These are phyloP conservation scores for Rousettus madagascariensis DNA, from an alignment of 2,797 vertebrate genomes.

Conservation along the genomic window DNA sequence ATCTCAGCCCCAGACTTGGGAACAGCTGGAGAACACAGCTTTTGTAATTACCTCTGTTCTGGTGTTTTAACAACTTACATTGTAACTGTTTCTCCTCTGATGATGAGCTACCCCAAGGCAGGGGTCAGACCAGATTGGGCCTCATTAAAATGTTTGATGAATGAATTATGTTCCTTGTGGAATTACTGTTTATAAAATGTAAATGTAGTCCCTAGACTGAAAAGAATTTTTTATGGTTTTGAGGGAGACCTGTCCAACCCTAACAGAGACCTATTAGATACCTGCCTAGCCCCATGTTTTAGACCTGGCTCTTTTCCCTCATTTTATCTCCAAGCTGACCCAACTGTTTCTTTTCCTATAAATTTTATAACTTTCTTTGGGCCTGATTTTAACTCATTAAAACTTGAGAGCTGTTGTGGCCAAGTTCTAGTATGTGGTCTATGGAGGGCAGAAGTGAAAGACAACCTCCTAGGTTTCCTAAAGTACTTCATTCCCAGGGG, in stretches of 20 bases:
- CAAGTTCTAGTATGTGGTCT: neutral
- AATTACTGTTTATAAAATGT: slow-evolving; percentile 49
- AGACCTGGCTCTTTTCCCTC: neutral
- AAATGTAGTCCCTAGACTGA: neutral
- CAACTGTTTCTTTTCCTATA: neutral
- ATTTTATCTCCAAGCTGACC: neutral
- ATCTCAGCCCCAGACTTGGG: neutral
- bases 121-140: neutral
- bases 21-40: neutral
- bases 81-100: slow-evolving; percentile 37
- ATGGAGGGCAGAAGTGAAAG: neutral
- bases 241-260: neutral
- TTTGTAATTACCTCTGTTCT: slow-evolving; percentile 46
- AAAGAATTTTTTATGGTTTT: neutral
- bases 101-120: neutral
- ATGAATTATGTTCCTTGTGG: slow-evolving; percentile 29
- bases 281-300: neutral
- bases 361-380: slow-evolving; percentile 12
- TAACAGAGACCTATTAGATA: neutral
- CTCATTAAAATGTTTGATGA: slow-evolving; percentile 69
- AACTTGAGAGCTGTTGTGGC: neutral
- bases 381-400: neutral
- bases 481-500: neutral
- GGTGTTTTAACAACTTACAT: slow-evolving; percentile 21
- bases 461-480: neutral